phyloP scores from a whole-genome alignment of 2,888 invertebrate genomes.

The Pseudococcus viburni region DNA sequence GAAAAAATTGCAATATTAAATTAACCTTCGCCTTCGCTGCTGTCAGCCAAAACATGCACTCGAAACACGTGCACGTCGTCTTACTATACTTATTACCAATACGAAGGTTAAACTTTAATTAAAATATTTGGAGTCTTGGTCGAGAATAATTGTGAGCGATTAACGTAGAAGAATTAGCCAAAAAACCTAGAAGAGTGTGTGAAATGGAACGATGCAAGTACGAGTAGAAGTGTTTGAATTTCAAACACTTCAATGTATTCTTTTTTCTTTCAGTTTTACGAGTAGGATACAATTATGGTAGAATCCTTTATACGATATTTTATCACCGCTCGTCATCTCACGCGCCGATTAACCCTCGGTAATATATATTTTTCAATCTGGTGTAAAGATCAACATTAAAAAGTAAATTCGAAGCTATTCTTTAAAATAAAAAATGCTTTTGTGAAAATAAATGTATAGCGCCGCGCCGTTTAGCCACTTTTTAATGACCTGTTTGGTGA shows the following conservation, averaged over 20 bases:
- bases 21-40: not conserved
- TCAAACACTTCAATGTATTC: not conserved
- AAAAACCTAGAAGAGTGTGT: not conserved
- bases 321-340: constrained; percentile 37
- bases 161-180: not conserved
- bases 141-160: not conserved
- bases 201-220: not conserved
- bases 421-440: constrained; percentile 16
- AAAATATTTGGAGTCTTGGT: not conserved
- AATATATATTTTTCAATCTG: constrained; percentile 41
- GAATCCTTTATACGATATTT: constrained; percentile 17
- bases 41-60: not conserved
- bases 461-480: not conserved
- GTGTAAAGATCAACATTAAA: constrained; percentile 51
- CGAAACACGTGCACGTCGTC: constrained; percentile 12
- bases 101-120: constrained; percentile 23
- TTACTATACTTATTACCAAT: not conserved
- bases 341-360: constrained; percentile 13
- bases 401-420: constrained; percentile 36
- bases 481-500: constrained; percentile 41
- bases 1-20: constrained; percentile 28
- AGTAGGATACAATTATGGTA: not conserved
- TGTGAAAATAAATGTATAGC: constrained; percentile 26
- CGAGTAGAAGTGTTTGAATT: not conserved
- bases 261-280: not conserved